These are phyloP conservation scores for Agrypnus murinus DNA, from an alignment of 2,888 invertebrate species.

Conservation along the genomic window DNA sequence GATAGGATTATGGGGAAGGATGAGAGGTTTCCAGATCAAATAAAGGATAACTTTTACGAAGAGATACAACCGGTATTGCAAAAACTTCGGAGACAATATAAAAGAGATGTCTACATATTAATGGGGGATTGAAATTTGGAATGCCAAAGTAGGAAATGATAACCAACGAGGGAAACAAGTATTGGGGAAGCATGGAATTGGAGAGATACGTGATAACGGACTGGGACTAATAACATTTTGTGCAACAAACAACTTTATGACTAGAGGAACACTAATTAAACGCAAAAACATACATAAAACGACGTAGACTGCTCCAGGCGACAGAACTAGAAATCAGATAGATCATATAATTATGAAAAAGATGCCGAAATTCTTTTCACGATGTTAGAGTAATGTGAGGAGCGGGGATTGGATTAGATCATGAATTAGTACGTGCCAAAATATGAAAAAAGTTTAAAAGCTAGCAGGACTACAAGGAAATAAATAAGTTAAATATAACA, in stretches of 20 bases:
- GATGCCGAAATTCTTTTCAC: too few species aligned
- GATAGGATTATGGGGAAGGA: background rate
- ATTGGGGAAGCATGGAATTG: background rate
- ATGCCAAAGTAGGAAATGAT: too few species aligned
- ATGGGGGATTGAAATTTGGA: background rate
- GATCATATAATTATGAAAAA: background rate
- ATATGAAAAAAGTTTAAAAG: too few species aligned
- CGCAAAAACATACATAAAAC: slow-evolving; percentile 1
- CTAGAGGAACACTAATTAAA: background rate
- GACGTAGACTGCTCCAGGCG: background rate
- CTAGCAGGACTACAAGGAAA: too few species aligned
- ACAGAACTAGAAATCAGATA: background rate
- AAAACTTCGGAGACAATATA: background rate
- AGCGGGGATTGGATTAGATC: too few species aligned
- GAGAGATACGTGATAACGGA: too few species aligned
- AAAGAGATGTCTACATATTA: slow-evolving; percentile 1
- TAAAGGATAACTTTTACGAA: background rate
- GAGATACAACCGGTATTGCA: background rate
- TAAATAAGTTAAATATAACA: too few species aligned
- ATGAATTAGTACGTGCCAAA: too few species aligned
- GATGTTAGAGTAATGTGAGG: too few species aligned
- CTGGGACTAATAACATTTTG: too few species aligned
- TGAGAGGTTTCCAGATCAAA: background rate
- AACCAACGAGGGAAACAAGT: too few species aligned
- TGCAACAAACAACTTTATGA: background rate